Conservation (phyloP, 2,888 invertebrate species). For the Glaucopsyche alexis region DNA sequence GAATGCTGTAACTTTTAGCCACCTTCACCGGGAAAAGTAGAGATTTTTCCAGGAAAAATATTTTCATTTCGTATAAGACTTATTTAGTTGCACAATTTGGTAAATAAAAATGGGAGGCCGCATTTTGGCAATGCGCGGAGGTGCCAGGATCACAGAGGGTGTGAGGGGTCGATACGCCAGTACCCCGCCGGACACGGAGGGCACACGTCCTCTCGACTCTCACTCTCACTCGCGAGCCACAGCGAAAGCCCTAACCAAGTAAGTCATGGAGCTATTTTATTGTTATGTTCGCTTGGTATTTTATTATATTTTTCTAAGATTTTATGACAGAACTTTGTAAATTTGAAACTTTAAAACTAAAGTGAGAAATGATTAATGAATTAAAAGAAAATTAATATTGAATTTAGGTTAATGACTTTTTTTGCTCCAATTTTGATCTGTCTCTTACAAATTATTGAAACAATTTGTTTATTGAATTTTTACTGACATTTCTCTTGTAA, state of each 20-base stretch:
- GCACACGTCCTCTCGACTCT: neutral
- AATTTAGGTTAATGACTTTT: neutral
- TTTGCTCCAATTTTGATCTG: neutral
- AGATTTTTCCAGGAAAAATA: neutral
- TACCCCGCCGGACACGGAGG: neutral
- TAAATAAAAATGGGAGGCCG: conserved; percentile 34
- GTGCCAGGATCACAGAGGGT: conserved; percentile 49
- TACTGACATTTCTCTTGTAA: too few relatives aligned
- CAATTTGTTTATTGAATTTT: too few relatives aligned
- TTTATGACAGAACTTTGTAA: neutral
- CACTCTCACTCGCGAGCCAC: neutral
- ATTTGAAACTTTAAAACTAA: neutral
- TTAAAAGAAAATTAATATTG: neutral
- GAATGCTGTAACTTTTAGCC: too few relatives aligned
- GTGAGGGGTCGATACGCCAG: conserved; percentile 31
- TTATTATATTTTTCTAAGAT: neutral
- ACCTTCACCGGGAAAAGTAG: too few relatives aligned
- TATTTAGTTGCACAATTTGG: conserved; percentile 7
- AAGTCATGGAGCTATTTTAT: neutral
- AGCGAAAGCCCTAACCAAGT: neutral
- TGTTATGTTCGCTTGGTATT: neutral
- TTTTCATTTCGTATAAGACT: neutral
- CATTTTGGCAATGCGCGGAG: conserved; percentile 69
- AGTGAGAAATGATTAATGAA: too few relatives aligned
- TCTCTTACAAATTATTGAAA: too few relatives aligned